Base-by-base conservation (phyloP, 2,888 invertebrate species). In the Auanema freiburgensis region DNA sequence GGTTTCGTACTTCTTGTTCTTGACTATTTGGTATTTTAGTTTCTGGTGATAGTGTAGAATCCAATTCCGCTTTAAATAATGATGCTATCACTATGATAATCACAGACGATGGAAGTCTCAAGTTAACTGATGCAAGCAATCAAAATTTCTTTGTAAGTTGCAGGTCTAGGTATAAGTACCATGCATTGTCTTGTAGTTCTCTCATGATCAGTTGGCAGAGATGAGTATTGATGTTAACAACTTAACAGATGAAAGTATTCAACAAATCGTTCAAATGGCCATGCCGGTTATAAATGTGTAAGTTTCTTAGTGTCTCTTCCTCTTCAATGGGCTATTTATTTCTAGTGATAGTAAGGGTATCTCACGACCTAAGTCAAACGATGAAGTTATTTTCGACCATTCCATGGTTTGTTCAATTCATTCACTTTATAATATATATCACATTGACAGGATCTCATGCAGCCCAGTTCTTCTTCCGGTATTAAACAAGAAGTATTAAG, bases 181-280 rank as follows among this genome's bases (percentile, higher is more conserved):
- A 33, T 8, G 8, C 33, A 33, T 33, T 5, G 4, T 33, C 33
- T 62, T 68, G 33, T 59, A 74, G 77, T 67, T 77, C 44, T 65
- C 77, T 0, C 57, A 68, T 0, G 57, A 59, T 0, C 71, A 71
- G 49, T 52, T 77, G 14, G 63, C 63, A 1, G 68, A 63, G 43
- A 54, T 69, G 33, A 65, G 72, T 41, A 74, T 77, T 11, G 74
- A 77, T 46, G 52, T 72, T 21, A 70, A 71, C 54, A 71, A 71
- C 53, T 46, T 77, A 60, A 66, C 63, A 4, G 65, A 69, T 42
- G 76, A 72, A 12, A 64, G 66, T 55, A 70, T 76, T 10, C 65
- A 71, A 55, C 63, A 66, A 18, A 59, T 76, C 6, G 43, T 76
- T n/a, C 69, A 72, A 16, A 21, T 71, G 12, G 74, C 71, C n/a